Evolutionary conservation across 2,113 vertebrate genomes (phyloP).

Genomic region (Pterophyllum scalare): DNA sequence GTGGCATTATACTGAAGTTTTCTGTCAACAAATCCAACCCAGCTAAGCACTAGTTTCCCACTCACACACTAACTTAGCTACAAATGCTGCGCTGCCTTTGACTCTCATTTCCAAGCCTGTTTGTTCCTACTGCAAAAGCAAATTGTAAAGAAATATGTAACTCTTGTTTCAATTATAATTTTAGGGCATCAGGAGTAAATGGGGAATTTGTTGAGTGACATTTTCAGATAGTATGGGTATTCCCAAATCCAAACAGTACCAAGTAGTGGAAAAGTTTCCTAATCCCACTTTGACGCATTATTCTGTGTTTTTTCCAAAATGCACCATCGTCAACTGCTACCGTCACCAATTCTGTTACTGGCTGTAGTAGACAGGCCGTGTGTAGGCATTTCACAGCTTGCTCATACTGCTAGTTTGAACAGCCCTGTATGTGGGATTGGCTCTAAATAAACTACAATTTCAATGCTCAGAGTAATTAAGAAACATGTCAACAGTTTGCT

Average conservation of each 20-base stretch:
- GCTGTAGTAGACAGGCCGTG: not conserved
- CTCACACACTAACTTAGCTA: not conserved
- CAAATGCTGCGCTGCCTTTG: not conserved
- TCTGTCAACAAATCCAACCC: conserved; percentile 12
- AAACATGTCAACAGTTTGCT: not conserved
- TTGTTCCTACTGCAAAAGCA: not conserved
- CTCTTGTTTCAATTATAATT: not conserved
- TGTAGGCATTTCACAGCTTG: not conserved
- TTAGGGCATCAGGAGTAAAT: not conserved
- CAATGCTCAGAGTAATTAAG: not conserved
- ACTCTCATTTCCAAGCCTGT: not conserved
- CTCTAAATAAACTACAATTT: conserved; percentile 1
- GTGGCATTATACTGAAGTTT: not conserved
- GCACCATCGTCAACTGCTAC: not conserved
- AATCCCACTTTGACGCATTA: not conserved
- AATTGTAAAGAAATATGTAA: not conserved
- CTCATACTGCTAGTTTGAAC: not conserved
- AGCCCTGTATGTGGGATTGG: not conserved
- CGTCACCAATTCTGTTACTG: not conserved
- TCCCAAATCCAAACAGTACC: not conserved
- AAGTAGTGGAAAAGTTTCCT: not conserved
- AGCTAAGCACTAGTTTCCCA: not conserved
- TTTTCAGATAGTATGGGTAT: not conserved
- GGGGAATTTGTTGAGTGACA: not conserved
- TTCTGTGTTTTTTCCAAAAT: not conserved